A percentile compares a stretch with the other conserved stretches of the same genome.
phyloP scores from a whole-genome alignment of 2,797 vertebrate species.

The Cyclopterus lumpus region DNA sequence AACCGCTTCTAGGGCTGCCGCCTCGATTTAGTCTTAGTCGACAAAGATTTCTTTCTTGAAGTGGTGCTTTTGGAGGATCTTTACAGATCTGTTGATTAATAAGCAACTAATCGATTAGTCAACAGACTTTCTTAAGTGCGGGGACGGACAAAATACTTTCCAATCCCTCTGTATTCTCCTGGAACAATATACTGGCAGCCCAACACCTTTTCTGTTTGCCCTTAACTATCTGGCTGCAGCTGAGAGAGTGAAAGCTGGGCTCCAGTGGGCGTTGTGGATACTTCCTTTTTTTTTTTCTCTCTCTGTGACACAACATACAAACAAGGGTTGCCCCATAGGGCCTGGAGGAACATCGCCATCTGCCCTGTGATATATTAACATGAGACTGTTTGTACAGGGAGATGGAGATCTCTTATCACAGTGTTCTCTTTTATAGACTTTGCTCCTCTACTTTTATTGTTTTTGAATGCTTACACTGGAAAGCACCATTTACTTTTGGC shows the following conservation, averaged over 20 bases:
- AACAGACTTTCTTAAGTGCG: background rate
- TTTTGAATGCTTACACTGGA: background rate
- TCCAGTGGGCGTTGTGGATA: slow-evolving; percentile 36
- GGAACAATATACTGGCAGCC: slow-evolving; percentile 16
- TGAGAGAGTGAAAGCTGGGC: slow-evolving; percentile 26
- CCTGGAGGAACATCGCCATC: slow-evolving; percentile 18
- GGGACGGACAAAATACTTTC: slow-evolving; percentile 2
- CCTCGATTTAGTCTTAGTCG: background rate
- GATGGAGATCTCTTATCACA: background rate
- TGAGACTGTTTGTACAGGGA: slow-evolving; percentile 39
- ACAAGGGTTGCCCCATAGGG: slow-evolving; percentile 29
- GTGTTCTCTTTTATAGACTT: slow-evolving; percentile 2
- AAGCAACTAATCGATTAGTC: background rate
- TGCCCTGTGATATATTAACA: slow-evolving; percentile 40
- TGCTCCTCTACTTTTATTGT: background rate
- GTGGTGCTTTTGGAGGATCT: background rate
- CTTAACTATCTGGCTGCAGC: slow-evolving; percentile 35
- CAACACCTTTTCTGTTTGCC: slow-evolving; percentile 51
- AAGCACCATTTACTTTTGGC: background rate
- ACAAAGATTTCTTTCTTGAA: background rate
- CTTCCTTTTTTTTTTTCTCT: slow-evolving; percentile 55
- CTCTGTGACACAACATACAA: slow-evolving; percentile 41
- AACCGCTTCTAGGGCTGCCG: slow-evolving; percentile 21
- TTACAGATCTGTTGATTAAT: background rate
- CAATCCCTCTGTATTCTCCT: slow-evolving; percentile 42